A percentile compares a stretch with the other conserved stretches of the same genome.
These are phyloP conservation scores for Macrostomum lignano DNA, from an alignment of 1,140 invertebrate species.

Conservation along the genomic window DNA sequence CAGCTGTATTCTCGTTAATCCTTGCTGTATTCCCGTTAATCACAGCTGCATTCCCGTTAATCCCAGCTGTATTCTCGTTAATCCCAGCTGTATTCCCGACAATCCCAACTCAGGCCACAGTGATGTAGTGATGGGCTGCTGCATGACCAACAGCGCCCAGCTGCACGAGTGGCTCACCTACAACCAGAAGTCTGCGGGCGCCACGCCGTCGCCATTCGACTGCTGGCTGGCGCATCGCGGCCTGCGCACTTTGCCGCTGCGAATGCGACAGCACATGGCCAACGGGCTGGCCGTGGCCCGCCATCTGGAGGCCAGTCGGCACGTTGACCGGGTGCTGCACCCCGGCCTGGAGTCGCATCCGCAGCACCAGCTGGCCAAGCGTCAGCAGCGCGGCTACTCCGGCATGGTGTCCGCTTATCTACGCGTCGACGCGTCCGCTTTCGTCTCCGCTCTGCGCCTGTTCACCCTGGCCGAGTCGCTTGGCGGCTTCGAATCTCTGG, in stretches of 20 bases:
- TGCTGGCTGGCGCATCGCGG: slow-evolving; percentile 71
- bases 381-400: slow-evolving; percentile 58
- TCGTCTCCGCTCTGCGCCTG: slow-evolving; percentile 15
- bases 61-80: too few relatives aligned
- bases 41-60: too few relatives aligned
- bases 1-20: too few relatives aligned
- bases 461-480: slow-evolving; percentile 70
- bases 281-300: slow-evolving; percentile 46
- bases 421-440: slow-evolving; percentile 18
- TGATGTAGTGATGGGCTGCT: slow-evolving; percentile 79
- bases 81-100: slow-evolving; percentile 7
- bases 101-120: slow-evolving; percentile 39
- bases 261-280: slow-evolving; percentile 61
- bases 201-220: slow-evolving; percentile 80
- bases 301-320: slow-evolving; percentile 45
- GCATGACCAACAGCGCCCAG: slow-evolving; percentile 41
- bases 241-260: slow-evolving; percentile 60
- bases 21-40: neutral
- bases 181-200: slow-evolving; percentile 58
- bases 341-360: slow-evolving; percentile 65
- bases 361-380: slow-evolving; percentile 49
- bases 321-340: slow-evolving; percentile 51
- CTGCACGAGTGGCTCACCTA: slow-evolving; percentile 44
- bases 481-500: slow-evolving; percentile 71
- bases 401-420: slow-evolving; percentile 68